Percentiles rank a stretch among this genome's conserved stretches.
Conservation (phyloP, 2,113 vertebrate species). For the Pipra filicauda region DNA sequence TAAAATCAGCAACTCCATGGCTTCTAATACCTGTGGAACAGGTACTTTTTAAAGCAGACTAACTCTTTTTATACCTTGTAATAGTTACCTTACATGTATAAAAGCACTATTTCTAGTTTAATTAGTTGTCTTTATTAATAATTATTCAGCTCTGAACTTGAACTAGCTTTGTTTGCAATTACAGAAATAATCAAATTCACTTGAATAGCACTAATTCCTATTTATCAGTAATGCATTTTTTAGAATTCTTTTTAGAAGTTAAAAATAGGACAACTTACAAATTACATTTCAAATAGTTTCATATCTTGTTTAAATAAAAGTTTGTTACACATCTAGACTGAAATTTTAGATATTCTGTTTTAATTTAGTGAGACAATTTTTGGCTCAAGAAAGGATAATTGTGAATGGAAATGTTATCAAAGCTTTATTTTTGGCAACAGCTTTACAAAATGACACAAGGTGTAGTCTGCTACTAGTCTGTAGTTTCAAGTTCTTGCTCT, state of each 20-base stretch:
- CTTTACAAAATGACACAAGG: neutral
- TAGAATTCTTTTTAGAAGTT: neutral
- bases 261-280: neutral
- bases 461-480: neutral
- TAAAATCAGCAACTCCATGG: neutral
- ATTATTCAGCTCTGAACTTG: neutral
- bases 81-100: neutral
- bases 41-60: neutral
- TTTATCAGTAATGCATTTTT: neutral
- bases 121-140: neutral
- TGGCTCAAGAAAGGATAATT: neutral
- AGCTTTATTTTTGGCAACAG: constrained; percentile 19
- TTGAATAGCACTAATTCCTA: neutral
- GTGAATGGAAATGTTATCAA: neutral
- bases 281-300: neutral
- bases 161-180: neutral
- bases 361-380: neutral
- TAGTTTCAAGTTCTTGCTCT: neutral
- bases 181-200: neutral
- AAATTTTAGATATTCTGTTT: neutral
- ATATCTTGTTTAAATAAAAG: neutral
- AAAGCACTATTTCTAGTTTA: neutral
- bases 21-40: neutral
- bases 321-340: neutral
- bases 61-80: neutral